Conservation (phyloP, 2,797 vertebrate species). For the Enoplosus armatus region DNA sequence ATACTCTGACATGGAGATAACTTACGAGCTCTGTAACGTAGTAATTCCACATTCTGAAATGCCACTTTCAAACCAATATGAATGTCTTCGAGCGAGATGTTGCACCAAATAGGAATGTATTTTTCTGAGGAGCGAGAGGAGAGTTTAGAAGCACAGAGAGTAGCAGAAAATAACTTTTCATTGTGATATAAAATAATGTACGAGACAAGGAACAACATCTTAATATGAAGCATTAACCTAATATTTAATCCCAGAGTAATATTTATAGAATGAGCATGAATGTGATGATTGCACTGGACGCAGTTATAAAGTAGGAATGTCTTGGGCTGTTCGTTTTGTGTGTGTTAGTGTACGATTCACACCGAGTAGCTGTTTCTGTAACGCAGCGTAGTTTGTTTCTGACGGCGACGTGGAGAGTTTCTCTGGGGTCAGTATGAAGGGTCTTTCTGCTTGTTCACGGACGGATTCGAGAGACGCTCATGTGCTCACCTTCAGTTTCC, state of each 20-base stretch:
- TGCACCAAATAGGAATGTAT: slow-evolving; percentile 75
- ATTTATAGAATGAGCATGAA: slow-evolving; percentile 62
- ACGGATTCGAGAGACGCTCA: slow-evolving; percentile 19
- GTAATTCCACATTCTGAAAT: slow-evolving; percentile 32
- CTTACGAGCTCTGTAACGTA: slow-evolving; percentile 9
- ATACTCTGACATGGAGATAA: slow-evolving; percentile 3
- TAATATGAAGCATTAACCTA: slow-evolving; percentile 5
- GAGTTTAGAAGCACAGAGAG: slow-evolving; percentile 48
- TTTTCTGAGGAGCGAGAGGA: slow-evolving; percentile 52
- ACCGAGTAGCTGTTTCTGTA: slow-evolving; percentile 42
- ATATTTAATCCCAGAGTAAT: slow-evolving; percentile 44
- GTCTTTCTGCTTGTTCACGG: slow-evolving; percentile 46
- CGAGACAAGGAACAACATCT: background rate
- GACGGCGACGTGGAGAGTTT: slow-evolving; percentile 8
- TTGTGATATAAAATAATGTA: slow-evolving; percentile 27
- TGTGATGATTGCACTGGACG: slow-evolving; percentile 49
- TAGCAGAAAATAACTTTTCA: slow-evolving; percentile 30
- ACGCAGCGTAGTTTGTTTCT: slow-evolving; percentile 22
- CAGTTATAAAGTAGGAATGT: slow-evolving; percentile 53
- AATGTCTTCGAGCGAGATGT: slow-evolving; percentile 60
- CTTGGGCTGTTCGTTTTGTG: slow-evolving; percentile 37
- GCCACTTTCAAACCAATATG: slow-evolving; percentile 45
- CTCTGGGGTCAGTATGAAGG: slow-evolving; percentile 27
- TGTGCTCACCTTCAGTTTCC: background rate
- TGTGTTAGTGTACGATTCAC: slow-evolving; percentile 24